Conservation (phyloP, 2,113 vertebrate species). For the Actenoides lindsayi region DNA sequence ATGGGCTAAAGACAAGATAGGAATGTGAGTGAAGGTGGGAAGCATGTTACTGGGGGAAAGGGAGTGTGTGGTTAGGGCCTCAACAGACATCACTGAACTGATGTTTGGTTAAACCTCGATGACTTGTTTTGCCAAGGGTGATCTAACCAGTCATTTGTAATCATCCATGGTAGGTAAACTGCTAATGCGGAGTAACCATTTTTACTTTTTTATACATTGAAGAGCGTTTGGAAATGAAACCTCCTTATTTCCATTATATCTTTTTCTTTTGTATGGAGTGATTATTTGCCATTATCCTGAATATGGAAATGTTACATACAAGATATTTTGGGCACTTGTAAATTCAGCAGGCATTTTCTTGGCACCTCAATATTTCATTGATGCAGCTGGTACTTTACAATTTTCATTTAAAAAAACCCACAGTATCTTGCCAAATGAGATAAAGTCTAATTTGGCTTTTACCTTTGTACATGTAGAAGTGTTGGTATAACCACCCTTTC, state of each 20-base stretch:
- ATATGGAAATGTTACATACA: background rate
- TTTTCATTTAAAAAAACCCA: background rate
- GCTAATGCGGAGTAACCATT: background rate
- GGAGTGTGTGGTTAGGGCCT: background rate
- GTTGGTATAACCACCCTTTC: background rate
- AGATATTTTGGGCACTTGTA: background rate
- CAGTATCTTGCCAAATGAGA: background rate
- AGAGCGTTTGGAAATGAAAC: background rate
- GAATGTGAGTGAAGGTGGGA: background rate
- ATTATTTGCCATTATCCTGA: background rate
- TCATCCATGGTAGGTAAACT: background rate
- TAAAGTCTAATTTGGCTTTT: background rate
- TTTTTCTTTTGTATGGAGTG: background rate
- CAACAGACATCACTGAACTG: background rate
- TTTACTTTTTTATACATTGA: background rate
- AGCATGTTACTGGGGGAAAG: background rate
- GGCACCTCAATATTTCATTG: background rate
- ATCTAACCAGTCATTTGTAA: background rate
- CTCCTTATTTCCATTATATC: background rate
- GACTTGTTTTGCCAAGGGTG: background rate
- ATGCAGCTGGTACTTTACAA: background rate
- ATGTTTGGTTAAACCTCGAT: background rate
- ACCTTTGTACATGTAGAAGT: background rate
- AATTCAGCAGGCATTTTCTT: background rate
- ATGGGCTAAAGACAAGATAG: background rate